Conservation (phyloP, 2,888 invertebrate genomes). For the Dicyrtomina minuta region DNA sequence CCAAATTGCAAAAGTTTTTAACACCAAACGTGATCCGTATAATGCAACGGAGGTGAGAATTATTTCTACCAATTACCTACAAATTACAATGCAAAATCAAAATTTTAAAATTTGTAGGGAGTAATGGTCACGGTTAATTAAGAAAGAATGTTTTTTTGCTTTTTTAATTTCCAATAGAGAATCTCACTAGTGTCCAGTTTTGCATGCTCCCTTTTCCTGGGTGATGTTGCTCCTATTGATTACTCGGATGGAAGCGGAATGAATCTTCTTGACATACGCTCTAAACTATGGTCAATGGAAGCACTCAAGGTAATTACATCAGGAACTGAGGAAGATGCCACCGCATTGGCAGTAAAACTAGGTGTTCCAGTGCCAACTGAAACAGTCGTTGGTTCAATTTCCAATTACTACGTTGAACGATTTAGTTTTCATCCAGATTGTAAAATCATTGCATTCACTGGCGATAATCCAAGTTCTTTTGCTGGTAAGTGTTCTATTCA, state of each 20-base stretch:
- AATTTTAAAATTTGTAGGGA: not conserved
- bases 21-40: constrained; percentile 70
- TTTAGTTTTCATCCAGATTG: constrained; percentile 82
- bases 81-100: too few relatives aligned
- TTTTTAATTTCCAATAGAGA: constrained; percentile 60
- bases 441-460: constrained; percentile 83
- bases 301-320: constrained; percentile 67
- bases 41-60: constrained; percentile 69
- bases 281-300: constrained; percentile 72
- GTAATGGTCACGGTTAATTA: too few relatives aligned
- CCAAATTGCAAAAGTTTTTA: constrained; percentile 86
- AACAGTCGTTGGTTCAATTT: constrained; percentile 70
- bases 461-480: constrained; percentile 89
- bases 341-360: constrained; percentile 71
- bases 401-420: constrained; percentile 77
- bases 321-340: constrained; percentile 61
- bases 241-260: constrained; percentile 91
- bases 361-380: constrained; percentile 73
- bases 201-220: constrained; percentile 81
- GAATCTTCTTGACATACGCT: constrained; percentile 85
- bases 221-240: constrained; percentile 86
- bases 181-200: constrained; percentile 94
- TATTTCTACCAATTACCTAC: not conserved
- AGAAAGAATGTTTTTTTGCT: not conserved
- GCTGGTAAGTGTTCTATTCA: constrained; percentile 62